Percentiles rank a stretch among this genome's conserved stretches.
These are phyloP conservation scores for Erebia epiphron DNA, from an alignment of 2,888 invertebrate species.

Conservation along the genomic window DNA sequence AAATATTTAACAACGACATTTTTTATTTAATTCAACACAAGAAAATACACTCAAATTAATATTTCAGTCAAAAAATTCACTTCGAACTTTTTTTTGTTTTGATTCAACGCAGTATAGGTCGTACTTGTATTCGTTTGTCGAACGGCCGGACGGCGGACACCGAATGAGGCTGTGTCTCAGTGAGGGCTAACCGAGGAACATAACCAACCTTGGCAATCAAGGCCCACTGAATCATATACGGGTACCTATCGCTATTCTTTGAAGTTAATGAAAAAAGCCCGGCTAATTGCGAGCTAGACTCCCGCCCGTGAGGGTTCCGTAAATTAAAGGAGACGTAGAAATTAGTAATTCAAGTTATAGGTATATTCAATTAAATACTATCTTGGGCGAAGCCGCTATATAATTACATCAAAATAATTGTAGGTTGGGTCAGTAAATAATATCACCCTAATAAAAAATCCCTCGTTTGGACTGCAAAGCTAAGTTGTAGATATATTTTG, in stretches of 20 bases:
- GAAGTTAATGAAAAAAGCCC: slow-evolving; percentile 20
- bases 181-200: slow-evolving; percentile 54
- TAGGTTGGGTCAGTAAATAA: too few species aligned
- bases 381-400: too few species aligned
- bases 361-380: too few species aligned
- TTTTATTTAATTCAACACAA: background rate
- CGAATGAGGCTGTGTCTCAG: slow-evolving; percentile 41
- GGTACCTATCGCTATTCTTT: slow-evolving; percentile 37
- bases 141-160: slow-evolving; percentile 31
- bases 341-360: too few species aligned
- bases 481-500: too few species aligned
- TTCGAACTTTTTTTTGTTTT: slow-evolving; percentile 7
- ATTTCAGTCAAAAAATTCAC: background rate
- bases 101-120: slow-evolving; percentile 7
- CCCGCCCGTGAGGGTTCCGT: too few species aligned
- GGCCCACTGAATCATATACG: slow-evolving; percentile 61
- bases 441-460: too few species aligned
- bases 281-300: too few species aligned
- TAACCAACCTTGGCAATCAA: slow-evolving; percentile 67
- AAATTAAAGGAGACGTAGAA: too few species aligned
- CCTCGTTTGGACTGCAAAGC: too few species aligned
- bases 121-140: slow-evolving; percentile 25
- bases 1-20: slow-evolving; percentile 24
- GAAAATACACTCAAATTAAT: background rate
- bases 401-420: too few species aligned